phyloP scores from a whole-genome alignment of 2,797 vertebrate genomes.

The Mormyrops attenuatus region DNA sequence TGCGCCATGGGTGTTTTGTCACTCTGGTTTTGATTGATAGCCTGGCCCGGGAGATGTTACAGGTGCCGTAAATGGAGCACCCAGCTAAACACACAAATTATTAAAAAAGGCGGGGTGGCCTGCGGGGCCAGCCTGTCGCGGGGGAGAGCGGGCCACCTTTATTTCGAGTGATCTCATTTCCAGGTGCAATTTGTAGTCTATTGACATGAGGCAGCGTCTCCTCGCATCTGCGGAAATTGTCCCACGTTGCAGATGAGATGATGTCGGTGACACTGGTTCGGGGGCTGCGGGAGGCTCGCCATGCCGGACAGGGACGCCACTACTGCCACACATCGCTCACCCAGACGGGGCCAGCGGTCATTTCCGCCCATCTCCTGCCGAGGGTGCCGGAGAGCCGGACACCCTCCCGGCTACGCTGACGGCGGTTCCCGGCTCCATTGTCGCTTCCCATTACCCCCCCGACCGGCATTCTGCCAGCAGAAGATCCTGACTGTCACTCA shows the following conservation, averaged over 20 bases:
- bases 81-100: slow-evolving; percentile 96
- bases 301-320: slow-evolving; percentile 43
- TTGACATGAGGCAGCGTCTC: slow-evolving; percentile 87
- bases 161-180: slow-evolving; percentile 83
- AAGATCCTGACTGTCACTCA: slow-evolving; percentile 77
- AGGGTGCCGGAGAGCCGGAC: slow-evolving; percentile 36
- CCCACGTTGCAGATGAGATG: slow-evolving; percentile 93
- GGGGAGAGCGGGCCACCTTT: slow-evolving; percentile 69
- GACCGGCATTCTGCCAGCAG: slow-evolving; percentile 68
- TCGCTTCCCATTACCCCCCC: slow-evolving; percentile 70
- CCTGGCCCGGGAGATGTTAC: slow-evolving; percentile 70
- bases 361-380: slow-evolving; percentile 60
- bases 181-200: slow-evolving; percentile 94
- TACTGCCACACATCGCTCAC: neutral
- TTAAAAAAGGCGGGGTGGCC: slow-evolving; percentile 77
- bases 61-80: slow-evolving; percentile 76
- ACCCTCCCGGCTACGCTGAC: slow-evolving; percentile 49
- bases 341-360: slow-evolving; percentile 42
- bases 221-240: slow-evolving; percentile 92
- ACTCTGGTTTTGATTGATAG: slow-evolving; percentile 77
- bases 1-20: slow-evolving; percentile 72
- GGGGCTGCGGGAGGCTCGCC: slow-evolving; percentile 62
- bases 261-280: slow-evolving; percentile 74
- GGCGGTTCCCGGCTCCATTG: slow-evolving; percentile 64
- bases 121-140: slow-evolving; percentile 49